These are phyloP conservation scores for Melanaphis sacchari DNA, from an alignment of 1,140 invertebrate genomes.

Conservation along the genomic window DNA sequence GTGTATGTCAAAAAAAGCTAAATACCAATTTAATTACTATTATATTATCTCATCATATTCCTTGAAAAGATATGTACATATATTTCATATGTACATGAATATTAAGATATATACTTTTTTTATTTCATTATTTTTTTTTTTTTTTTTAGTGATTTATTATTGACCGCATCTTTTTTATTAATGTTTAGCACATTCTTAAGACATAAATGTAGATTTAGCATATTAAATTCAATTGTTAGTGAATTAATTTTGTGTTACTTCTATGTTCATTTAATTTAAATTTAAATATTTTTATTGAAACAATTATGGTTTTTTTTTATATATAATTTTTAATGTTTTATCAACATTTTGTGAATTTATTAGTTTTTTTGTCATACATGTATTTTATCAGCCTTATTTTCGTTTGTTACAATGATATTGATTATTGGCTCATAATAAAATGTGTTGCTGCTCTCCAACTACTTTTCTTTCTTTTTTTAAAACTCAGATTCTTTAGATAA, in stretches of 20 bases:
- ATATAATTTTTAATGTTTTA: conserved; percentile 16
- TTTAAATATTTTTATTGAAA: conserved; percentile 24
- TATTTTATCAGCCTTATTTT: conserved; percentile 39
- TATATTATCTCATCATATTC: conserved; percentile 21
- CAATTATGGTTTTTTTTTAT: conserved; percentile 26
- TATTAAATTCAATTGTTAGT: background rate
- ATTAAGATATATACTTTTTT: conserved; percentile 30
- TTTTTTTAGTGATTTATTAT: conserved; percentile 43
- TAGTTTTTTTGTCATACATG: conserved; percentile 47
- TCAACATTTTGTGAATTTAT: conserved; percentile 39
- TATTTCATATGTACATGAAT: conserved; percentile 31
- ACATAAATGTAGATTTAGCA: background rate
- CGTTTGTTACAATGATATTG: conserved; percentile 40
- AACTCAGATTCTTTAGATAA: background rate
- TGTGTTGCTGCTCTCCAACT: conserved; percentile 47
- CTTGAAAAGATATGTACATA: background rate
- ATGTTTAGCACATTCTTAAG: background rate
- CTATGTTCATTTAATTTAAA: conserved; percentile 20
- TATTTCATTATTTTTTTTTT: background rate
- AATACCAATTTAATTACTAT: background rate
- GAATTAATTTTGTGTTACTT: background rate
- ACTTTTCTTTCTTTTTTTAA: background rate
- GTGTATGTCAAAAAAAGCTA: background rate
- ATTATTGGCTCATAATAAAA: conserved; percentile 55
- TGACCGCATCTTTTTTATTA: conserved; percentile 20